These are phyloP conservation scores for Cercocebus atys DNA, from an alignment of 2,113 vertebrate species.

Conservation along the genomic window DNA sequence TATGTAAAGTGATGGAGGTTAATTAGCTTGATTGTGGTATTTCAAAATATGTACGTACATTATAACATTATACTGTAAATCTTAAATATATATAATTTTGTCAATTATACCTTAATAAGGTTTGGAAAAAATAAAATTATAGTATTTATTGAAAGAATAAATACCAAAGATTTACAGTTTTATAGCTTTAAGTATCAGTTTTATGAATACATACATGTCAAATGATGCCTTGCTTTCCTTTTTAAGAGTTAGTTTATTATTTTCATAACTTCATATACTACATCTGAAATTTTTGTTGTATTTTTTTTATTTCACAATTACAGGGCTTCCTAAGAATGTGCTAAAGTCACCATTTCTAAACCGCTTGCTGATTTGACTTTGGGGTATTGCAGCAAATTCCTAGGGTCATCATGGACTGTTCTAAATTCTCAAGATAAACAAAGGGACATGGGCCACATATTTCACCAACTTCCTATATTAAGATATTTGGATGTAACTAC, in stretches of 20 bases:
- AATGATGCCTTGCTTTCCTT: background rate
- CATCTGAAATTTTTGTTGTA: background rate
- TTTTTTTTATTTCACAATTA: background rate
- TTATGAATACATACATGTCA: background rate
- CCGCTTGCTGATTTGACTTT: background rate
- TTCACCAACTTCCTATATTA: background rate
- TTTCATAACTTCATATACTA: background rate
- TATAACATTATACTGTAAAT: background rate
- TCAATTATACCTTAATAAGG: background rate
- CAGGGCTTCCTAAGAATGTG: background rate
- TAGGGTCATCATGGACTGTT: background rate
- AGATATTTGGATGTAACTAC: background rate
- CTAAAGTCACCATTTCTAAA: background rate
- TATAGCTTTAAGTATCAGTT: background rate
- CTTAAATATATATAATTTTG: background rate
- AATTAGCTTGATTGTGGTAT: background rate
- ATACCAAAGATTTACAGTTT: background rate
- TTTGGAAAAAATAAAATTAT: background rate
- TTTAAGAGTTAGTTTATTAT: background rate
- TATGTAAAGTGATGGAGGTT: background rate
- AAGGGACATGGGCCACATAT: background rate
- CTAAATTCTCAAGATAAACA: background rate
- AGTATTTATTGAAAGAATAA: background rate
- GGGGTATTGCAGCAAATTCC: background rate
- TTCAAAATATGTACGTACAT: background rate